Base-by-base conservation (phyloP, 2,113 vertebrate genomes). In the Nematolebias whitei region DNA sequence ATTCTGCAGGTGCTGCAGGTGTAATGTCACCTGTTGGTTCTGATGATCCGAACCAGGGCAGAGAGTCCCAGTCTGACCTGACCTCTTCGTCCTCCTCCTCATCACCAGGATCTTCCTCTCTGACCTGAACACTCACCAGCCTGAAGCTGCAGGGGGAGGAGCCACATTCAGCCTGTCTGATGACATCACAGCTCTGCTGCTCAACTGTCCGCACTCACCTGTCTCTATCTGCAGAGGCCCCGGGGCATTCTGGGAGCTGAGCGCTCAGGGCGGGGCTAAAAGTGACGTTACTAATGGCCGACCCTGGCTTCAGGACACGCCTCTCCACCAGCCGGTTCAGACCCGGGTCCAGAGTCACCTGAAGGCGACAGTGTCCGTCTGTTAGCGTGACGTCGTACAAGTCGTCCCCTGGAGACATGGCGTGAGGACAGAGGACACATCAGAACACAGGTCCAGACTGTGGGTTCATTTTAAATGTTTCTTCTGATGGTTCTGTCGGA, bases 351-450 rank as follows among this genome's bases (percentile, higher is more conserved):
- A 94, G 69, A 0, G 91, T 88, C 4, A 87, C 90, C 2, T 80
- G 78, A 0, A 93, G 61, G 19, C 82, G 53, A 73, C 92, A 92
- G 75, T 92, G 81, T 0, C 89, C 82, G 10, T 94, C 93, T 0
- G 81, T 83, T 63, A 94, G 59, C 0, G 82, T 92, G n/a, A 90
- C 32, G 58, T 94, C 93, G 16, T 91, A 94, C 40, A 93, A 63
- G 80, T 88, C 77, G 0, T 86, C 84, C 12, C 83, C 87, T 85
- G 65, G 51, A 55, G 44, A 73, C 57, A 39, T 5, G 15, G 44
- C n/a, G 38, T 11, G 12, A 14, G 16, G 18, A 20, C 39, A n/a
- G 15, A 13, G 12, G 49, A 29, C 49, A 51, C 22, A 4, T 18
- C 20, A 14, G 22, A 26, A 13, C 6, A 12, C 16, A 61, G 19